Conservation (phyloP, 2,113 vertebrate genomes). For the Charina bottae region DNA sequence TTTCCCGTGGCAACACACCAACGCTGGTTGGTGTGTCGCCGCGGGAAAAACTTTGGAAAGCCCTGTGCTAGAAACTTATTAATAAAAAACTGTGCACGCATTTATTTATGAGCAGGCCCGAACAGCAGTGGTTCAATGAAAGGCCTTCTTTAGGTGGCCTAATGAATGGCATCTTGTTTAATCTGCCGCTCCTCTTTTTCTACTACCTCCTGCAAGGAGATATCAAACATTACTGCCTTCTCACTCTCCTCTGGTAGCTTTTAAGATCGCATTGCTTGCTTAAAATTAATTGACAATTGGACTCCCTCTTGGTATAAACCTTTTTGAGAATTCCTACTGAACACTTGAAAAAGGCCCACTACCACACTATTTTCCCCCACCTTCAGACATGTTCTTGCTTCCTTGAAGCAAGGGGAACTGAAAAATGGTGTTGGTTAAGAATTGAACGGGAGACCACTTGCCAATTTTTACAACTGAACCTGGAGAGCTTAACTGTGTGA, state of each 20-base stretch:
- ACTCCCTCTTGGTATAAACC: too few species aligned
- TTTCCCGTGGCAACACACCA: too few species aligned
- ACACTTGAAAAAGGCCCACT: background rate
- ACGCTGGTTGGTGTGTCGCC: too few species aligned
- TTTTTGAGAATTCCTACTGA: too few species aligned
- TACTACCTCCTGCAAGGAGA: background rate
- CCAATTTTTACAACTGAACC: background rate
- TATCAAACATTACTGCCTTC: background rate
- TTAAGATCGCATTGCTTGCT: background rate
- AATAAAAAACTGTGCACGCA: background rate
- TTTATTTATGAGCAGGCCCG: background rate
- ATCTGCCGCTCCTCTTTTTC: background rate
- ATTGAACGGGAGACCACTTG: background rate
- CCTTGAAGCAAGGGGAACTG: background rate
- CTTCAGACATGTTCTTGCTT: background rate
- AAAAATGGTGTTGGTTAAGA: background rate
- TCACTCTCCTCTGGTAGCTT: background rate
- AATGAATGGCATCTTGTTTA: background rate
- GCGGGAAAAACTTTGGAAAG: too few species aligned
- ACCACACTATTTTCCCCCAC: background rate
- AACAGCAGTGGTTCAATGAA: background rate
- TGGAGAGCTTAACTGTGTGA: background rate
- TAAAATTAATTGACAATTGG: background rate
- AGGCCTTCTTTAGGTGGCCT: background rate
- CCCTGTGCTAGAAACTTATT: slow-evolving; percentile 25